Percentiles rank a stretch among this genome's conserved stretches.
Evolutionary conservation across 2,888 invertebrate genomes (phyloP).

Genomic region (Drosophila setosimentum): DNA sequence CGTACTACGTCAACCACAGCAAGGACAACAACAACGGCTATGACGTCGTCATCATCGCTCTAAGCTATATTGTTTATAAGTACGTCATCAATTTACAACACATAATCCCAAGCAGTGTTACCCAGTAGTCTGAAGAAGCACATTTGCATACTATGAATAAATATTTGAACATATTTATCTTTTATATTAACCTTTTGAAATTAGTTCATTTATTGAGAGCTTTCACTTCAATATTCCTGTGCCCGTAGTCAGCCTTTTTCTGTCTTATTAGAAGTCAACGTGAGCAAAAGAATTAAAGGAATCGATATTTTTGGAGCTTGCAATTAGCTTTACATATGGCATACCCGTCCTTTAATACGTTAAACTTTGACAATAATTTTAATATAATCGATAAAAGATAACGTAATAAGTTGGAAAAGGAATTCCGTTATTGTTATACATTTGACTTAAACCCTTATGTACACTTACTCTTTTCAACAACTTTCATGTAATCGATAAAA

Average conservation of each 20-base stretch:
- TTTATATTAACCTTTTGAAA: not conserved
- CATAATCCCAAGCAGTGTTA: not conserved
- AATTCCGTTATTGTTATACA: not conserved
- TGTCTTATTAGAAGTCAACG: not conserved
- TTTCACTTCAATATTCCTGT: not conserved
- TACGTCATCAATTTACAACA: slow-evolving; percentile 46
- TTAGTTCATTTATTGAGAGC: not conserved
- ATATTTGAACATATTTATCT: not conserved
- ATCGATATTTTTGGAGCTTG: not conserved
- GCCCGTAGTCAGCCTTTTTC: not conserved
- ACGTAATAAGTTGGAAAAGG: not conserved
- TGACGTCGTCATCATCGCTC: slow-evolving; percentile 41
- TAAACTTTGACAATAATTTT: not conserved
- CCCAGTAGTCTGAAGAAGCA: not conserved
- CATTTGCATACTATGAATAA: not conserved
- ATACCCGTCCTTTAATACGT: not conserved
- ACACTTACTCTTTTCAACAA: not conserved
- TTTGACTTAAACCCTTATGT: not conserved
- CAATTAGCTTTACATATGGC: not conserved
- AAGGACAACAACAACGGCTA: slow-evolving; percentile 15
- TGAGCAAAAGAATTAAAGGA: not conserved
- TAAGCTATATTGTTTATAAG: slow-evolving; percentile 33
- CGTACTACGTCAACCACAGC: slow-evolving; percentile 53
- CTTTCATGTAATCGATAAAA: not conserved
- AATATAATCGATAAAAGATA: not conserved